phyloP scores from a whole-genome alignment of 2,797 vertebrate species.

The Pipistrellus kuhlii region DNA sequence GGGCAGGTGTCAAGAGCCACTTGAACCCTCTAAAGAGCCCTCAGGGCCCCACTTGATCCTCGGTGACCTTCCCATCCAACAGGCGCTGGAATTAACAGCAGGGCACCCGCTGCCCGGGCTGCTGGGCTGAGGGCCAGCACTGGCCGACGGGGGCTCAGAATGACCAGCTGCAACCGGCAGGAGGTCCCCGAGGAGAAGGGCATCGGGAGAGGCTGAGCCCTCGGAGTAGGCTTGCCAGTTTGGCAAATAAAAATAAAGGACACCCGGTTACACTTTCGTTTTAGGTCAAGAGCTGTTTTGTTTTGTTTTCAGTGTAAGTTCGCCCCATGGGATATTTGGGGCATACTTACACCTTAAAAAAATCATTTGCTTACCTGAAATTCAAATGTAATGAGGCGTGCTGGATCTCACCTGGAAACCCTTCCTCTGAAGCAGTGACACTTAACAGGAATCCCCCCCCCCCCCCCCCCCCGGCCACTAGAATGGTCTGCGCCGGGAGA shows the following conservation, averaged over 20 bases:
- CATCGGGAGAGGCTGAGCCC: not conserved
- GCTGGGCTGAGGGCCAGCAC: slow-evolving; percentile 34
- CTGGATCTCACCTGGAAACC: not conserved
- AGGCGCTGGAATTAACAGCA: not conserved
- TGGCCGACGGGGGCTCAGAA: not conserved
- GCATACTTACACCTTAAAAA: not conserved
- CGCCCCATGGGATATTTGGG: not conserved
- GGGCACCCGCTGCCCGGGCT: fast-evolving
- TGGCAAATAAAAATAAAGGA: not conserved
- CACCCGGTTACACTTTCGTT: not conserved
- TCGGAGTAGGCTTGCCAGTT: not conserved
- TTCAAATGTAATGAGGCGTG: not conserved
- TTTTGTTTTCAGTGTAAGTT: not conserved
- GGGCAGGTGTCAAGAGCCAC: slow-evolving; percentile 62
- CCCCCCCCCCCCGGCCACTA: not conserved
- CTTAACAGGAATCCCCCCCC: not conserved
- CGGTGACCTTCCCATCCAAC: slow-evolving; percentile 17
- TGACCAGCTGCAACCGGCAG: not conserved
- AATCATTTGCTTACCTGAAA: not conserved
- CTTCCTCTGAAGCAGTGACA: not conserved
- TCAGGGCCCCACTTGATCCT: slow-evolving; percentile 69
- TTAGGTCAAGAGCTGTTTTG: not conserved
- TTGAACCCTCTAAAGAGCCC: slow-evolving; percentile 55
- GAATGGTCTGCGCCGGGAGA: not conserved
- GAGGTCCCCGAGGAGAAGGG: not conserved